These are phyloP conservation scores for Sinocyclocheilus grahami DNA, from an alignment of 2,113 vertebrate genomes.

Conservation along the genomic window DNA sequence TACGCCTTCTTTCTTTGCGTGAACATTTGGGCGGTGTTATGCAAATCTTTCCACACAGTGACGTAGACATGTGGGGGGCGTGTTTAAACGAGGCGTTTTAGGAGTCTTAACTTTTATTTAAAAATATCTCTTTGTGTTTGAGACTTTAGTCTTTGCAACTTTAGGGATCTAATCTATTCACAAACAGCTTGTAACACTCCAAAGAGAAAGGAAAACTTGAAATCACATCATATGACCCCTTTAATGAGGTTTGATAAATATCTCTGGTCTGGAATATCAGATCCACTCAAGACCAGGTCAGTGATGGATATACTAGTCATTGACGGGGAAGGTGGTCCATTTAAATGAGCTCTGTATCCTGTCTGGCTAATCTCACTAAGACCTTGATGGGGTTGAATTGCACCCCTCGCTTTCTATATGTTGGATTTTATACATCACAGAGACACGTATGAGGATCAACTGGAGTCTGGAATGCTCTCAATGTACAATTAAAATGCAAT, in stretches of 20 bases:
- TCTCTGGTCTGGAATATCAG: slow-evolving; percentile 6
- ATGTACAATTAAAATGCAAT: neutral
- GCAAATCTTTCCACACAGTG: no score
- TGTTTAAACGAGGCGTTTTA: no score
- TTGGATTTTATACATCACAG: neutral
- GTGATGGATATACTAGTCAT: neutral
- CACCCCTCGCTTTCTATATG: neutral
- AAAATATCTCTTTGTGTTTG: no score
- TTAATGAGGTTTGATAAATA: slow-evolving; percentile 31
- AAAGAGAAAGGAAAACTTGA: no score
- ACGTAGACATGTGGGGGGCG: no score
- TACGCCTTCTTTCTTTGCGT: no score
- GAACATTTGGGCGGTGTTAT: no score
- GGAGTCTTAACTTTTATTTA: no score
- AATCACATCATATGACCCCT: no score
- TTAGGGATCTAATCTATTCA: no score
- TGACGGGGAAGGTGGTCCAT: neutral
- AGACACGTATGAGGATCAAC: neutral
- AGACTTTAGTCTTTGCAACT: no score
- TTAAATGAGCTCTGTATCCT: neutral
- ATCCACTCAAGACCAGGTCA: neutral
- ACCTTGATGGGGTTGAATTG: neutral
- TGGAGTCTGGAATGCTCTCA: neutral
- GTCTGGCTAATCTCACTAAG: neutral
- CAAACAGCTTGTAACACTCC: no score